Base-by-base conservation (phyloP, 2,797 vertebrate genomes). In the Nyctalus aviator region DNA sequence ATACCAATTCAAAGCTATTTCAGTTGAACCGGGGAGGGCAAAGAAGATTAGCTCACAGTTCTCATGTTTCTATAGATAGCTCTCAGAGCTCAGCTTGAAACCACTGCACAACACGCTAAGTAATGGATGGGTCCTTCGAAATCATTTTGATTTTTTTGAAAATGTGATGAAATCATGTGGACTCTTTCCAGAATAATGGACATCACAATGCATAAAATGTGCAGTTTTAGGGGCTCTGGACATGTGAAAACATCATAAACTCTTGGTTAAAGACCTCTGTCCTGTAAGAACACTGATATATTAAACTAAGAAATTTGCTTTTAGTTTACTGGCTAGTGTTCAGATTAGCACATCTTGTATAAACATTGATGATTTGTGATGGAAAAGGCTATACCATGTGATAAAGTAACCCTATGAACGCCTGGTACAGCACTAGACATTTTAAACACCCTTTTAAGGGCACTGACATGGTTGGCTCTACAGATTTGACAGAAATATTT, bases 401-500 rank as follows among this genome's bases (percentile, higher is more conserved):
- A 50, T 82, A n/a, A 88, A 13, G 37, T 89, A 85, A 30, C 25
- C 73, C 44, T 64, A 17, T 53, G 68, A 78, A 77, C 84, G 71
- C 44, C 73, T 81, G 85, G 53, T 62, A 73, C 46, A 77, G 44
- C 18, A 59, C 50, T 37, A 75, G 50, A 62, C 53, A 57, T 75
- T 92, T 83, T 76, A 86, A 88, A 94, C 59, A 88, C 64, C 44
- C 32, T 92, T 91, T 82, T 88, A 72, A 89, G 23, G 44, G 41
- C 53, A 87, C 27, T 87, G 86, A 89, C 8, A 62, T 79, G 57
- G 90, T 85, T 72, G 79, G 27, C 73, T 83, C 35, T 87, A 53
- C 35, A 78, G n/a, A 68, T 37, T 84, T 93, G n/a, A 76, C 83
- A 69, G 75, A 75, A 90, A 85, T 93, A 84, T 76, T 97, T 93